Evolutionary conservation across 2,888 invertebrate genomes (phyloP), one percentile per base, ranked within the genome.

Genomic region (Drosophila diplacantha): DNA sequence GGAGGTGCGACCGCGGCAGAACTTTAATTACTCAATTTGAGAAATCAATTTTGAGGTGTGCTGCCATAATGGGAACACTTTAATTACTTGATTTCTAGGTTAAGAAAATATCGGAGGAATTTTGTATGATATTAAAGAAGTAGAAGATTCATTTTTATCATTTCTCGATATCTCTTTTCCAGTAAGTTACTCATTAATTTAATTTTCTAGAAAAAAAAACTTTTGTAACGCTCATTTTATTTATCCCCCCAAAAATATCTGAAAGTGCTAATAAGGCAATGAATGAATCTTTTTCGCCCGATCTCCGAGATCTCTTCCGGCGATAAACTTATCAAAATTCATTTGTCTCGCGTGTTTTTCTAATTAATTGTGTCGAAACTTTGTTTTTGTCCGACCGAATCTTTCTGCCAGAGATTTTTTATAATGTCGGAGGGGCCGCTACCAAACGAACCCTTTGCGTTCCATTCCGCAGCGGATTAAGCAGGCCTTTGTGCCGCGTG

Each of bases 1-100:
- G 8, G 43, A 44, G 56, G 57, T 18, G 37, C 31, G 34, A 38
- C 68, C 62, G 58, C 35, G 52, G 49, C 56, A 60, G 14, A 41
- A 44, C 51, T 65, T 80, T 76, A 80, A 76, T 77, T 74, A 69
- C 77, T 80, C 60, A 46, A 80, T 80, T 80, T 56, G 34, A 38
- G 53, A 61, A 68, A 75, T 32, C 35, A 35, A 56, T 52, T 32
- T 55, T n/a, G 31, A 38, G 55, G 55, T 38, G 55, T 11, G 37
- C 29, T 18, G 20, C 20, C 44, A 16, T 18, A 16, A 24, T 22
- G 14, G 11, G 22, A 38, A 31, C 24, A 51, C 11, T 14, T 39
- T 38, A 38, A 51, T 51, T 20, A 24, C 31, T 51, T n/a, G 2
- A 31, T 55, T 37, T 55, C 35, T 44, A 35, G 12, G 29, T 29